Base-by-base conservation (phyloP, 2,113 vertebrate species). In the Oreochromis aureus region DNA sequence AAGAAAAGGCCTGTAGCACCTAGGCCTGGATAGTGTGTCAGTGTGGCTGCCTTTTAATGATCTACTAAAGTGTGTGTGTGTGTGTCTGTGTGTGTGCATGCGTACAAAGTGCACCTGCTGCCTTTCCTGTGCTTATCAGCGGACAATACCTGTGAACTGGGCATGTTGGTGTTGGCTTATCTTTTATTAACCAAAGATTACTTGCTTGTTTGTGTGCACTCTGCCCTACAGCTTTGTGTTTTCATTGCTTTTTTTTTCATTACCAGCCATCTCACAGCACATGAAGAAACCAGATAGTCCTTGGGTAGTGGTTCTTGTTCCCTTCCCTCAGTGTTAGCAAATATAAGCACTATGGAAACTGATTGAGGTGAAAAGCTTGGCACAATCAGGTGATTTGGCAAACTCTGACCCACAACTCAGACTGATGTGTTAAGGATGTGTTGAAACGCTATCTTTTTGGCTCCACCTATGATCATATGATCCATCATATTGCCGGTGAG, bases 171-270 rank as follows among this genome's bases (percentile, higher is more conserved):
- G 61, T 81, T 44, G 51, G 46, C 87, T 91, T 92, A 88, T 94
- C 91, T 91, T 89, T 86, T 81, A 63, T 54, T 85, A 89, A 90
- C 85, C 93, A 94, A 94, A 91, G 93, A 90, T 94, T 89, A 86
- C 76, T 76, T 3, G 46, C n/a, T 32, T 83, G 44, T 48, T 66
- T 66, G 61, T 39, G 39, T 66, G 34, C 86, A 84, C 69, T 39
- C 69, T 78, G 71, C 30, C 81, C 80, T 30, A 44, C 71, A 56
- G 81, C 56, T 15, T 82, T 56, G 27, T 22, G 63, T 89, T 80
- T 83, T 86, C 55, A 10, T 10, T 34, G 22, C n/a, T 53, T 55
- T 11, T 69, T 84, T 3, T 10, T 18, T 36, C 32, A 34, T 56
- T 19, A 71, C 18, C 44, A 22, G 63, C 18, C 32, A 22, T 36